These are phyloP conservation scores for Ceyx erithaca DNA, from an alignment of 2,797 vertebrate genomes.

Conservation along the genomic window DNA sequence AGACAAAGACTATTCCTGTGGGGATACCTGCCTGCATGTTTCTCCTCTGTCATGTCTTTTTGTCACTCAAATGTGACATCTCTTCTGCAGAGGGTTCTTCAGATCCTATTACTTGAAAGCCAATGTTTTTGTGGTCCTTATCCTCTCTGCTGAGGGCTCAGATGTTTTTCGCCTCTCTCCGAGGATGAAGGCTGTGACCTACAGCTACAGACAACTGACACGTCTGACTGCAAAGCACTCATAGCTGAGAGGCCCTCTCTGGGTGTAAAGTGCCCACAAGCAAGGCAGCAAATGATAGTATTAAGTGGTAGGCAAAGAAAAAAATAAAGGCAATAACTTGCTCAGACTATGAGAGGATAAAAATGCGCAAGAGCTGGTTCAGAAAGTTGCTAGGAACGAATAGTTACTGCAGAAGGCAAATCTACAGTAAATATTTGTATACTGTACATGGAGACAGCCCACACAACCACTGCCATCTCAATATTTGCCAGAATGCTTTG, in stretches of 20 bases:
- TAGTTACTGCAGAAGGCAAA: constrained; percentile 20
- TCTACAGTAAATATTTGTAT: constrained; percentile 63
- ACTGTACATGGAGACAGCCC: constrained; percentile 38
- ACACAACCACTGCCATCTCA: constrained; percentile 36
- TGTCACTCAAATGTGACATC: background rate
- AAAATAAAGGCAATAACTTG: background rate
- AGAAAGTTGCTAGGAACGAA: constrained; percentile 34
- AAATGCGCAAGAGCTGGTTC: constrained; percentile 17
- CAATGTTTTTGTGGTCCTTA: background rate
- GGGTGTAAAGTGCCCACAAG: background rate
- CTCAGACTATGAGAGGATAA: constrained; percentile 10
- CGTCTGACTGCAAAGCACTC: background rate
- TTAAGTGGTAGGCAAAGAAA: background rate
- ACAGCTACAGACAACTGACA: background rate
- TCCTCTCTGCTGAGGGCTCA: background rate
- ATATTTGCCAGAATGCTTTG: constrained; percentile 49
- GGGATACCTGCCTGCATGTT: background rate
- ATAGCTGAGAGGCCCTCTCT: background rate
- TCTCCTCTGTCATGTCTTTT: background rate
- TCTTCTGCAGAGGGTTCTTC: background rate
- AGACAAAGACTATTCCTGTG: background rate
- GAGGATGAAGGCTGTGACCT: background rate
- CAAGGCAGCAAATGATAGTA: background rate
- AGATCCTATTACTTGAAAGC: background rate
- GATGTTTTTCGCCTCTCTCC: background rate